Evolutionary conservation across 2,113 vertebrate genomes (phyloP).

Genomic region (Myanophis thanlyinensis): DNA sequence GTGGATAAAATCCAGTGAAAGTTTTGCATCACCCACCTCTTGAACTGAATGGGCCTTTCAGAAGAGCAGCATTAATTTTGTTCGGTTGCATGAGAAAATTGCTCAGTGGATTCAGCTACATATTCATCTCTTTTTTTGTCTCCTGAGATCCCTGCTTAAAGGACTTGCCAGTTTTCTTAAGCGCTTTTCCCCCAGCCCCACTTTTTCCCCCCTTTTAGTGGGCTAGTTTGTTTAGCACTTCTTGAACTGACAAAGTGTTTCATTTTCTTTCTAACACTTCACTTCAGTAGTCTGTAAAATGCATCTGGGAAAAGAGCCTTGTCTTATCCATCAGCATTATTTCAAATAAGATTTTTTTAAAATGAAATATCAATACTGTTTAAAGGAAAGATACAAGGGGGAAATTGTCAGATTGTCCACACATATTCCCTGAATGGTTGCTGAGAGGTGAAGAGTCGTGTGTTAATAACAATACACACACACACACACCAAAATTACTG

Average conservation of each 20-base stretch:
- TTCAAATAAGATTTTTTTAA: slow-evolving; percentile 33
- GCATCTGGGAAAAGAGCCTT: slow-evolving; percentile 25
- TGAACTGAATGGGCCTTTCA: not conserved
- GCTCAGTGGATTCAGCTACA: not conserved
- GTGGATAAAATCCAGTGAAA: not conserved
- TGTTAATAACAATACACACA: slow-evolving; percentile 62
- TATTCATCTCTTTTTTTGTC: not conserved
- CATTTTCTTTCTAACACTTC: slow-evolving; percentile 43
- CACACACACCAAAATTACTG: slow-evolving; percentile 48
- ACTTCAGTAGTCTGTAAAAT: slow-evolving; percentile 13
- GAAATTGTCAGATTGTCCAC: slow-evolving; percentile 53
- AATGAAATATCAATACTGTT: slow-evolving; percentile 43
- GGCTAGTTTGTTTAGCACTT: slow-evolving; percentile 35
- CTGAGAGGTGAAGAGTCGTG: slow-evolving; percentile 55
- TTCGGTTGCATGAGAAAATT: not conserved
- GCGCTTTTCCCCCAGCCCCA: not conserved
- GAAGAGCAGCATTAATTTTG: not conserved
- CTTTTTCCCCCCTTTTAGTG: not conserved
- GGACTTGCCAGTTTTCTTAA: slow-evolving; percentile 24
- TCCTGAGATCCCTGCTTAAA: slow-evolving; percentile 5
- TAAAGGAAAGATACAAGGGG: slow-evolving; percentile 41
- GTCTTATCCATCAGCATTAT: slow-evolving; percentile 26
- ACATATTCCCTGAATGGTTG: slow-evolving; percentile 35
- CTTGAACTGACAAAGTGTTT: slow-evolving; percentile 21
- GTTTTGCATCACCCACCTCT: not conserved